Percentiles rank a stretch among this genome's conserved stretches.
These are phyloP conservation scores for Pseudochromis fuscus DNA, from an alignment of 2,797 vertebrate species.

Conservation along the genomic window DNA sequence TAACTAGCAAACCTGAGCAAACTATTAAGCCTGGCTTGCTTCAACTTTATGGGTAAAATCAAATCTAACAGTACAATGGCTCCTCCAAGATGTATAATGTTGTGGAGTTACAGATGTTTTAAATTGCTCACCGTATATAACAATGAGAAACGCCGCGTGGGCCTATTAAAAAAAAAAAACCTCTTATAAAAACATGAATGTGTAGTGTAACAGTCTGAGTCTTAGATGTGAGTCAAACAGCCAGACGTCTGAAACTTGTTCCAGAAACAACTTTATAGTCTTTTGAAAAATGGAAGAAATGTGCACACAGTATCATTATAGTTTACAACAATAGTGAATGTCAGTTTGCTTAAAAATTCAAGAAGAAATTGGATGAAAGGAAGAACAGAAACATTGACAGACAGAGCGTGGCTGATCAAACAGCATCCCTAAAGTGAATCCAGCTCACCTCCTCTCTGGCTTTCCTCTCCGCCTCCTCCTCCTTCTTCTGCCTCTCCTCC, in stretches of 20 bases:
- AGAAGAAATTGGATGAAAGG: neutral
- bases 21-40: neutral
- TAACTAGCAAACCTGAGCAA: neutral
- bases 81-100: neutral
- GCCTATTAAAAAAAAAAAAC: neutral
- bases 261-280: neutral
- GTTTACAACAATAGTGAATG: neutral
- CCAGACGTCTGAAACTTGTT: neutral
- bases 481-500: slow-evolving; percentile 92
- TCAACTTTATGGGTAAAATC: neutral
- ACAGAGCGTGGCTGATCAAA: slow-evolving; percentile 9
- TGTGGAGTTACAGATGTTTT: neutral
- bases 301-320: neutral
- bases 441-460: slow-evolving; percentile 90
- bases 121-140: neutral
- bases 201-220: neutral
- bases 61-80: neutral
- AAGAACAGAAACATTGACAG: neutral
- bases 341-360: neutral
- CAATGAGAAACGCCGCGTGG: neutral
- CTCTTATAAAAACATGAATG: neutral
- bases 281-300: neutral
- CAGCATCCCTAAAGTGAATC: neutral
- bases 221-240: neutral
- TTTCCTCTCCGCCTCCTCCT: slow-evolving; percentile 92